A percentile compares a stretch with the other conserved stretches of the same genome.
Conservation (phyloP, 2,888 invertebrate species). For the Papilio gigon region DNA sequence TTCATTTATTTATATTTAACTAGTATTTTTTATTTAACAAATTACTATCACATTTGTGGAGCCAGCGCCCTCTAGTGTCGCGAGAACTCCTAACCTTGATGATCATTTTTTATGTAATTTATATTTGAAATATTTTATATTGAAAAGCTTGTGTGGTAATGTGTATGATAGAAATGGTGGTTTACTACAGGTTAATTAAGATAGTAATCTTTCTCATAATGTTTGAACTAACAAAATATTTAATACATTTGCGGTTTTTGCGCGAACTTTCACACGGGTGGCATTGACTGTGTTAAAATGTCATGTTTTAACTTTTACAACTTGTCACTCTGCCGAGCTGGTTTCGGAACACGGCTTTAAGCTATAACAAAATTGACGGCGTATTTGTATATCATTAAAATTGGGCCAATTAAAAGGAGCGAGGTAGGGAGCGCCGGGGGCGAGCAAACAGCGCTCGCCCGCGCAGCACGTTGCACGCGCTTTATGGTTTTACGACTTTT, state of each 20-base stretch:
- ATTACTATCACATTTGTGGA: no score
- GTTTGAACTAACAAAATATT: no score
- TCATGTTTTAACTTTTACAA: background rate
- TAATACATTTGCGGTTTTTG: no score
- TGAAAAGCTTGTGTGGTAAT: no score
- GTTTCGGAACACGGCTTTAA: background rate
- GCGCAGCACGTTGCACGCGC: constrained; percentile 24
- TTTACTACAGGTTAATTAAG: no score
- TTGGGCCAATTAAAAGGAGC: constrained; percentile 66
- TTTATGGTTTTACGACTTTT: constrained; percentile 14
- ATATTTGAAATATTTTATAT: no score
- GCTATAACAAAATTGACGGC: background rate
- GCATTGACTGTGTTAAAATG: background rate
- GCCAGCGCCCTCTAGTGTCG: no score
- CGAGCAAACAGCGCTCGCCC: constrained; percentile 49
- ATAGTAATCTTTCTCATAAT: no score
- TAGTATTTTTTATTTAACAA: background rate
- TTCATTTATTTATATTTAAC: constrained; percentile 5
- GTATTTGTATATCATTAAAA: constrained; percentile 73
- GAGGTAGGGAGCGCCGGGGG: constrained; percentile 58
- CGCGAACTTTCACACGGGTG: no score
- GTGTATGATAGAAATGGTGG: no score
- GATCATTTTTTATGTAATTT: no score
- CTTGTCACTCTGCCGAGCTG: constrained; percentile 3
- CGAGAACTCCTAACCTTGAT: no score